Evolutionary conservation across 2,888 invertebrate genomes (phyloP).

Genomic region (Lepidochitona cinerea): DNA sequence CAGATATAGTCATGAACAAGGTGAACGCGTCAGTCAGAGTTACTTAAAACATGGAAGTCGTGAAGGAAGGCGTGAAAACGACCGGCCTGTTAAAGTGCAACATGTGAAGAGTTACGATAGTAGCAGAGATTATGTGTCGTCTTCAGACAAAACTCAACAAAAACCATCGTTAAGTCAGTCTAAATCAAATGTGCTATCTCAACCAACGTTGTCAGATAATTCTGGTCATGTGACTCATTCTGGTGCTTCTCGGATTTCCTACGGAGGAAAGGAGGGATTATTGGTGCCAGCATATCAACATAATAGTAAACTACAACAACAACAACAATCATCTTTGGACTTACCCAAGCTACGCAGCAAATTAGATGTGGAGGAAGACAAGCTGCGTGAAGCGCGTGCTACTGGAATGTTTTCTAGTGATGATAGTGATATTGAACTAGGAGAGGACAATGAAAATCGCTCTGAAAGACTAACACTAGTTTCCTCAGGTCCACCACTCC

Average conservation of each 20-base stretch:
- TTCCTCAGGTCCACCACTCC: constrained; percentile 58
- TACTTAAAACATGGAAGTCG: no score
- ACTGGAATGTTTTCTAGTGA: constrained; percentile 40
- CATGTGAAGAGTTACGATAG: neutral
- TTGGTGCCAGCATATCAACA: neutral
- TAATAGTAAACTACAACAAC: neutral
- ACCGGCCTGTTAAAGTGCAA: neutral
- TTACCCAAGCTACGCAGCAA: constrained; percentile 44
- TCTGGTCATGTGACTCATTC: neutral
- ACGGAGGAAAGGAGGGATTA: neutral
- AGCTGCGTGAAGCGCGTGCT: constrained; percentile 48
- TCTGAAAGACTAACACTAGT: constrained; percentile 46
- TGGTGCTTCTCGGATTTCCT: neutral
- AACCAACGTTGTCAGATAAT: neutral
- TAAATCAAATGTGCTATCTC: neutral
- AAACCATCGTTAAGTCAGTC: neutral
- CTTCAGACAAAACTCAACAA: neutral
- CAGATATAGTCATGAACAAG: neutral
- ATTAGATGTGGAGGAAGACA: constrained; percentile 64
- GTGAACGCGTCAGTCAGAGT: no score
- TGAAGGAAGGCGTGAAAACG: neutral
- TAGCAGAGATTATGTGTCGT: neutral
- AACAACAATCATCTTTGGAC: no score
- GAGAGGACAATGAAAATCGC: constrained; percentile 38
- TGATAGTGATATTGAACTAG: constrained; percentile 54